Percentiles rank a stretch among this genome's conserved stretches.
phyloP scores from a whole-genome alignment of 2,888 invertebrate species.

The Cerastis rubricosa region DNA sequence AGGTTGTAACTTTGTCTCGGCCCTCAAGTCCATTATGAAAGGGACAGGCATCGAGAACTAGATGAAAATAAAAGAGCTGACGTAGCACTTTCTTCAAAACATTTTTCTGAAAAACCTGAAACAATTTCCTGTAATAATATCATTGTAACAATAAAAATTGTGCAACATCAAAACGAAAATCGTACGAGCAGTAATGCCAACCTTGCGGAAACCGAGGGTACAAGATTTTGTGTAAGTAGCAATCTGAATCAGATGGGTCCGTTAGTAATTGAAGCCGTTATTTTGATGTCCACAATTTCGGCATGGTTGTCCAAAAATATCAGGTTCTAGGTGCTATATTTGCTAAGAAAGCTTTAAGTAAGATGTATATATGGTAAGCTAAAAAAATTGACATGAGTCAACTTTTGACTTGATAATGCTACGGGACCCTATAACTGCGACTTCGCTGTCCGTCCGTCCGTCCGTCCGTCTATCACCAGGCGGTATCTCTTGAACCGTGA shows the following conservation, averaged over 20 bases:
- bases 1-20: not conserved
- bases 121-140: slow-evolving; percentile 11
- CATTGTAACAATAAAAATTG: slow-evolving; percentile 26
- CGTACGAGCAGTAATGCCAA: slow-evolving; percentile 2
- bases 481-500: no score
- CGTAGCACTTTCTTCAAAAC: not conserved
- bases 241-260: slow-evolving; percentile 26
- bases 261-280: slow-evolving; percentile 2
- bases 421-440: no score
- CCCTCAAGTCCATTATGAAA: not conserved
- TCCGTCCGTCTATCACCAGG: no score
- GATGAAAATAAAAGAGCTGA: not conserved
- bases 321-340: not conserved
- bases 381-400: no score
- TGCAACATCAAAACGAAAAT: slow-evolving; percentile 15
- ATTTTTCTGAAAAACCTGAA: not conserved
- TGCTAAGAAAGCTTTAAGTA: not conserved
- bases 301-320: not conserved
- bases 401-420: no score
- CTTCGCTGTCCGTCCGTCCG: no score
- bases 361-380: not conserved
- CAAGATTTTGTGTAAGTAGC: slow-evolving; percentile 29
- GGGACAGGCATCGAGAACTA: not conserved
- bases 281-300: slow-evolving; percentile 17
- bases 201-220: slow-evolving; percentile 26